These are phyloP conservation scores for Hypothenemus hampei DNA, from an alignment of 1,140 invertebrate genomes.

Conservation along the genomic window DNA sequence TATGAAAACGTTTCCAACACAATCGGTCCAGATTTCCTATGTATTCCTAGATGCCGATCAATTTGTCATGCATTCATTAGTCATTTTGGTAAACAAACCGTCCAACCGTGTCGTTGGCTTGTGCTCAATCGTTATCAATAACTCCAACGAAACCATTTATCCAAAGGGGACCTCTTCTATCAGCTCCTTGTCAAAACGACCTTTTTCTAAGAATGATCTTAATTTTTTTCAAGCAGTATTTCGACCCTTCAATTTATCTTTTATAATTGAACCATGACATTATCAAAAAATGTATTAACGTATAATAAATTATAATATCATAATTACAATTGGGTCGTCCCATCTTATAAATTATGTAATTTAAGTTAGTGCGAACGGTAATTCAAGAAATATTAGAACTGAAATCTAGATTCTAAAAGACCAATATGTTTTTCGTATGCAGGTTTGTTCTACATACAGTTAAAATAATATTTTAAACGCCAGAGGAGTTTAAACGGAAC, in stretches of 20 bases:
- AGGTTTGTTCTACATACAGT: too few species aligned
- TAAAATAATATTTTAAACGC: too few species aligned
- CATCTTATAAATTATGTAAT: too few species aligned
- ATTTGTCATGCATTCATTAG: conserved; percentile 37
- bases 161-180: conserved; percentile 35
- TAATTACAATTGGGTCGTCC: too few species aligned
- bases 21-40: conserved; percentile 25
- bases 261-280: conserved; percentile 1
- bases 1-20: conserved; percentile 2
- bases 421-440: too few species aligned
- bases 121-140: conserved; percentile 35
- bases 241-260: not conserved
- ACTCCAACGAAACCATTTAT: conserved; percentile 35
- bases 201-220: conserved; percentile 27
- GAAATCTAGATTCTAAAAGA: too few species aligned
- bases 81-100: conserved; percentile 36
- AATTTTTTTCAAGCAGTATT: conserved; percentile 9
- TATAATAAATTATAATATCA: too few species aligned
- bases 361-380: too few species aligned
- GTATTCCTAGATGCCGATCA: conserved; percentile 32
- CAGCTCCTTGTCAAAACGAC: conserved; percentile 32
- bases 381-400: too few species aligned
- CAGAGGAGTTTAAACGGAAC: too few species aligned
- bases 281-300: not conserved
- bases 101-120: conserved; percentile 34